Evolutionary conservation across 2,888 invertebrate genomes (phyloP).

Genomic region (Platycheirus albimanus): DNA sequence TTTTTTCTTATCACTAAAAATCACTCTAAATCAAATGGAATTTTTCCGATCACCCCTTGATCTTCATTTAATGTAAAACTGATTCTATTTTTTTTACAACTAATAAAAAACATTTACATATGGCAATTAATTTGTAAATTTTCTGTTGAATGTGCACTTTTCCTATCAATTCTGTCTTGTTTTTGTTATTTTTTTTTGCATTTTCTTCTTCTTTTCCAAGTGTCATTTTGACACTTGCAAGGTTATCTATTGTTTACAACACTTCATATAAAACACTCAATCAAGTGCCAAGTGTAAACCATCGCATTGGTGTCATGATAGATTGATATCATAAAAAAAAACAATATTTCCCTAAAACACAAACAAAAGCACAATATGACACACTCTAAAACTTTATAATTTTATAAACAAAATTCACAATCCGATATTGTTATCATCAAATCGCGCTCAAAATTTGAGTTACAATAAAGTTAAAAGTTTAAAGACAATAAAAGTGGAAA

Average conservation of each 20-base stretch:
- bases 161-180: slow-evolving; percentile 6
- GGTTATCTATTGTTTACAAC: slow-evolving; percentile 39
- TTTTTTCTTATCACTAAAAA: too few relatives aligned
- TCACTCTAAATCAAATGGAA: too few relatives aligned
- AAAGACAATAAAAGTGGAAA: slow-evolving; percentile 14
- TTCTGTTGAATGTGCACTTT: slow-evolving; percentile 35
- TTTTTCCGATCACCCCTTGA: neutral
- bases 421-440: slow-evolving; percentile 32
- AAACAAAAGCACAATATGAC: slow-evolving; percentile 17
- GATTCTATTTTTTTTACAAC: neutral
- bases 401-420: slow-evolving; percentile 22
- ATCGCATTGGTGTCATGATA: slow-evolving; percentile 35
- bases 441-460: slow-evolving; percentile 13
- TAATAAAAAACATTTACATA: neutral
- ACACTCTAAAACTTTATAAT: too few relatives aligned
- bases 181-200: slow-evolving; percentile 18
- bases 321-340: slow-evolving; percentile 37
- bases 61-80: neutral
- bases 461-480: too few relatives aligned
- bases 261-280: neutral
- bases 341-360: slow-evolving; percentile 31
- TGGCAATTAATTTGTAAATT: neutral
- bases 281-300: slow-evolving; percentile 24
- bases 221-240: slow-evolving; percentile 41
- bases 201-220: slow-evolving; percentile 7